Percentiles rank a stretch among this genome's conserved stretches.
phyloP scores from a whole-genome alignment of 2,888 invertebrate species.

The Alcis repandata region DNA sequence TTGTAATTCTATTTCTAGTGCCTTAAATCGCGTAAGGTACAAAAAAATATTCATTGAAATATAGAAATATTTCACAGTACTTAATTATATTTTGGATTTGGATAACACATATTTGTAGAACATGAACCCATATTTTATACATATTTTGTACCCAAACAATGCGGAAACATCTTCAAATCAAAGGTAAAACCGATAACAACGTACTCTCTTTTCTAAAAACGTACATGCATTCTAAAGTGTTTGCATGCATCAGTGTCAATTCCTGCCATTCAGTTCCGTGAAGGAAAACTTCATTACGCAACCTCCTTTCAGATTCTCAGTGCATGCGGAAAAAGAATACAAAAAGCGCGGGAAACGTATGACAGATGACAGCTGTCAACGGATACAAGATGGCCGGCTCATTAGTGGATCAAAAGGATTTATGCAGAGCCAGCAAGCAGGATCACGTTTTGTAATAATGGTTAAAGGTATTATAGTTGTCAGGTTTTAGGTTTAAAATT shows the following conservation, averaged over 20 bases:
- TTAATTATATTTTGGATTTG: too few relatives aligned
- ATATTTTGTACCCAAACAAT: too few relatives aligned
- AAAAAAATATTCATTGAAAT: too few relatives aligned
- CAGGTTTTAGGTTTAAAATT: neutral
- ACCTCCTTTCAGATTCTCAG: constrained; percentile 11
- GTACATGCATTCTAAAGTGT: neutral
- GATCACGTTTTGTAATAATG: neutral
- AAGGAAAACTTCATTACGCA: constrained; percentile 18
- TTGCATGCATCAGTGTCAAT: neutral
- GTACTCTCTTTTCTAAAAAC: neutral
- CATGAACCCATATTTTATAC: too few relatives aligned
- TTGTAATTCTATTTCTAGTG: too few relatives aligned
- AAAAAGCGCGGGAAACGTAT: constrained; percentile 25
- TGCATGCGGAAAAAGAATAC: constrained; percentile 4
- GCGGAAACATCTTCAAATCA: too few relatives aligned
- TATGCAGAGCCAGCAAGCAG: constrained; percentile 1
- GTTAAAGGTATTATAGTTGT: neutral
- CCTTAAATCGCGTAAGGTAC: too few relatives aligned
- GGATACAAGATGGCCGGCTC: constrained; percentile 24
- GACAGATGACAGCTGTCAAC: constrained; percentile 31
- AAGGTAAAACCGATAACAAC: too few relatives aligned
- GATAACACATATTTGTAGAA: too few relatives aligned
- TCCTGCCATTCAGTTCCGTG: neutral
- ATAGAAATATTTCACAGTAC: too few relatives aligned
- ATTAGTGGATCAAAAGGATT: constrained; percentile 23